Evolutionary conservation across 2,888 invertebrate species (phyloP).

Genomic region (Drosophila stalkeri): DNA sequence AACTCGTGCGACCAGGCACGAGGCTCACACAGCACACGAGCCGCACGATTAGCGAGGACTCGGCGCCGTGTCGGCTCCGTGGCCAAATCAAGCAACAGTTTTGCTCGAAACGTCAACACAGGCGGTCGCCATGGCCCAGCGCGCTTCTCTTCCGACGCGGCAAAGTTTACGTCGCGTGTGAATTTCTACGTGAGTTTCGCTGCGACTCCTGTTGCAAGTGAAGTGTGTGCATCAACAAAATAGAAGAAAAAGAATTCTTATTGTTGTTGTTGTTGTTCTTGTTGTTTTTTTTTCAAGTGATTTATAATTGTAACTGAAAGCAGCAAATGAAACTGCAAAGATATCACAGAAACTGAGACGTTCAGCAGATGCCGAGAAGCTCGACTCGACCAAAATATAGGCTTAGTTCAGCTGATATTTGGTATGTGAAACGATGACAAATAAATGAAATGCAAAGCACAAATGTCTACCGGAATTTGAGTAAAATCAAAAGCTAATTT

Average conservation of each 20-base stretch:
- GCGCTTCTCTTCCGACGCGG: conserved; percentile 24
- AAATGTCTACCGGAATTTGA: conserved; percentile 9
- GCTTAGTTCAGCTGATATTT: background rate
- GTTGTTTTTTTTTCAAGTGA: conserved; percentile 31
- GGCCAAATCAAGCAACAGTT: conserved; percentile 63
- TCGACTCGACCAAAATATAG: conserved; percentile 47
- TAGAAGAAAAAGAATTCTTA: too few relatives aligned
- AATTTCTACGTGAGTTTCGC: conserved; percentile 37
- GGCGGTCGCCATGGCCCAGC: conserved; percentile 59
- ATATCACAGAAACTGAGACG: conserved; percentile 40
- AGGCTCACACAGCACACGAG: conserved; percentile 20
- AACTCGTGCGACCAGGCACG: background rate
- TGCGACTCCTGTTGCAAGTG: conserved; percentile 13
- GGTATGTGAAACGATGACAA: background rate
- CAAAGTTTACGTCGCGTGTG: conserved; percentile 43
- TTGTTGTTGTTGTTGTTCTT: too few relatives aligned
- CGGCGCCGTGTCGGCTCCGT: conserved; percentile 13
- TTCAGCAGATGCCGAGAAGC: background rate
- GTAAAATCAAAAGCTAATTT: conserved; percentile 52
- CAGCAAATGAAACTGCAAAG: conserved; percentile 9
- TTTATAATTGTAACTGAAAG: conserved; percentile 1
- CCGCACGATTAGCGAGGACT: background rate
- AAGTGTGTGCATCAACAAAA: background rate
- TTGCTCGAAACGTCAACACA: conserved; percentile 76
- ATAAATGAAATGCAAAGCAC: background rate